A percentile compares a stretch with the other conserved stretches of the same genome.
These are phyloP conservation scores for Junco hyemalis DNA, from an alignment of 2,113 vertebrate species.

Conservation along the genomic window DNA sequence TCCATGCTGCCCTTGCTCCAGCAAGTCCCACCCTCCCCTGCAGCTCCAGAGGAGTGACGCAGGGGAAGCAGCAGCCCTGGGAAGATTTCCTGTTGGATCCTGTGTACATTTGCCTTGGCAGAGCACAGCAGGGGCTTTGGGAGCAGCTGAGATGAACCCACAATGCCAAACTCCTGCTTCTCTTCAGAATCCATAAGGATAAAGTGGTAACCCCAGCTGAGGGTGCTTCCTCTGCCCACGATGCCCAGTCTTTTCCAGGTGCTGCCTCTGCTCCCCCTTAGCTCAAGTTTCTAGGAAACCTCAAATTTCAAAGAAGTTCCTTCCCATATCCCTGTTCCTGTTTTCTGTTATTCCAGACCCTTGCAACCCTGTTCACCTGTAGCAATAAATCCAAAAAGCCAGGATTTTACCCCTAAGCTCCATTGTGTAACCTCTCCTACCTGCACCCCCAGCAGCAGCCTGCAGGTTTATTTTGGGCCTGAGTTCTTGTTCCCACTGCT, in stretches of 20 bases:
- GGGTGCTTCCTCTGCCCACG: neutral
- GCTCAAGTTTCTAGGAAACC: neutral
- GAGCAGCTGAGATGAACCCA: neutral
- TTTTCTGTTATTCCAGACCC: neutral
- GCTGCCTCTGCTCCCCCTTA: neutral
- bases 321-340: accelerated
- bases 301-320: neutral
- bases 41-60: neutral
- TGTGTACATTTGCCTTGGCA: neutral
- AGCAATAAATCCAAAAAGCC: neutral
- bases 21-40: neutral
- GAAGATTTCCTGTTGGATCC: conserved; percentile 46
- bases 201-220: neutral
- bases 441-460: neutral
- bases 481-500: neutral
- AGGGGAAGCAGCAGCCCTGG: neutral
- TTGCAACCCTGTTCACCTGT: accelerated
- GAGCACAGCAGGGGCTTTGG: neutral
- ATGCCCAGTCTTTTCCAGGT: neutral
- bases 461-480: neutral
- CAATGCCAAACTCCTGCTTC: neutral
- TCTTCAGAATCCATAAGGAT: neutral
- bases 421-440: neutral
- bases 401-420: neutral
- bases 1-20: neutral